Base-by-base conservation (phyloP, 2,888 invertebrate species). In the Adelphocoris suturalis region DNA sequence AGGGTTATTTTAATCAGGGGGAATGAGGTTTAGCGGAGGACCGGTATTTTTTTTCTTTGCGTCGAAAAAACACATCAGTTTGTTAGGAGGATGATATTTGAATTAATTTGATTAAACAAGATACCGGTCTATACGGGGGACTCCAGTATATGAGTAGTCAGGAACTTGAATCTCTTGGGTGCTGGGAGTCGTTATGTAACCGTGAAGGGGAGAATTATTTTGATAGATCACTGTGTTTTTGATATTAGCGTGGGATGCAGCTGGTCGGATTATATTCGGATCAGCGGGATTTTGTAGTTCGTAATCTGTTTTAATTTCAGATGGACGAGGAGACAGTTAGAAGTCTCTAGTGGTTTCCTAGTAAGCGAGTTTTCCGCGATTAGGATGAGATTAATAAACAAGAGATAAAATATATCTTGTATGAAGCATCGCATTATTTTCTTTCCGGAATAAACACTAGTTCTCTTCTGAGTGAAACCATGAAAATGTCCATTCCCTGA, bases 1-100 rank as follows among this genome's bases (percentile, higher is more conserved):
- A 68, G 68, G 68, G 68, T 68, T 68, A 68, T 68, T 68, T 68
- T 68, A 68, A 68, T 68, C 23, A 68, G 68, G 27, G 68, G 68
- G 23, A 68, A 19, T 68, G 68, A 19, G 68, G 68, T 23, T 68
- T 23, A 68, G 68, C 11, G 19, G 19, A 19, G 23, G 12, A 23
- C 68, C 27, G 23, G 68, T 68, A 68, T 68, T 68, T 68, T 19
- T 68, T 23, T 23, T 12, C 7, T 19, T 19, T 19, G 19, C 0
- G 23, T 11, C 11, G 23, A 27, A 23, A 23, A 68, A 27, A 68
- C 68, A 12, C n/a, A 68, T 23, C 52, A 37, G 19, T 57, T 57
- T 23, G 68, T 23, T 23, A 19, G 68, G 68, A 23, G 68, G 61
- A 61, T 61, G 61, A 61, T 19, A 68, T 23, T 12, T 5, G 23